phyloP scores from a whole-genome alignment of 2,797 vertebrate genomes.

The Spatula versicolor region DNA sequence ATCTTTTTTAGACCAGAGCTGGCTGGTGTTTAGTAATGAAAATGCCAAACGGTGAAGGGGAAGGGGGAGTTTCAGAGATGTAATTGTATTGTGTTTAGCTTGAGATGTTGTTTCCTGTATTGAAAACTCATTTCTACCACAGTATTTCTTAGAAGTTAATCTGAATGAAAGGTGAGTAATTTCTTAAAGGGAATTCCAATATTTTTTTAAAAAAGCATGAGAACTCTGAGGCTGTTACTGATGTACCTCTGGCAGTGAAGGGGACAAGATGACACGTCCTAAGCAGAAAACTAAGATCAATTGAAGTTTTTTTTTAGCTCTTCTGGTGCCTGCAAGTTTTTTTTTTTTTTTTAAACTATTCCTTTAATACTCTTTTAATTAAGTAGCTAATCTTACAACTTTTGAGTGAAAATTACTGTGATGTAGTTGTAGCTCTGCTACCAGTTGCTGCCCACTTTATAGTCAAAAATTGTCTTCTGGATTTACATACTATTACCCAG shows the following conservation, averaged over 20 bases:
- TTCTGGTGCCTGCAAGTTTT: background rate
- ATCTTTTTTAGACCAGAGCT: background rate
- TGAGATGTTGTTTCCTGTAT: background rate
- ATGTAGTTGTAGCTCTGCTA: constrained; percentile 14
- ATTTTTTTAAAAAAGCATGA: background rate
- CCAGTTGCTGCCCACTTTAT: background rate
- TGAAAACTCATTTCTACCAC: background rate
- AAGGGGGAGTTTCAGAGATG: background rate
- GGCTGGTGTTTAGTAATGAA: background rate
- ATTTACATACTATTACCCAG: background rate
- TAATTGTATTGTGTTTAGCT: background rate
- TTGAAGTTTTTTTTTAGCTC: background rate
- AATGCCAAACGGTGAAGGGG: background rate
- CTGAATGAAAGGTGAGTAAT: background rate
- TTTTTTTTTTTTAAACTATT: background rate
- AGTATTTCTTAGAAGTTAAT: background rate
- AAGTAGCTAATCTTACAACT: background rate
- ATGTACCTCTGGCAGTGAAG: background rate
- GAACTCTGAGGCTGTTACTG: background rate
- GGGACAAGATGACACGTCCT: background rate
- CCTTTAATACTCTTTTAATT: constrained; percentile 24
- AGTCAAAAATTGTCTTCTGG: constrained; percentile 27
- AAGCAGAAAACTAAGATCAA: background rate
- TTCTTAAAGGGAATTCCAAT: background rate
- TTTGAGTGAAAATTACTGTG: background rate